A percentile compares a stretch with the other conserved stretches of the same genome.
Conservation (phyloP, 1,140 invertebrate genomes). For the Philaenus spumarius region DNA sequence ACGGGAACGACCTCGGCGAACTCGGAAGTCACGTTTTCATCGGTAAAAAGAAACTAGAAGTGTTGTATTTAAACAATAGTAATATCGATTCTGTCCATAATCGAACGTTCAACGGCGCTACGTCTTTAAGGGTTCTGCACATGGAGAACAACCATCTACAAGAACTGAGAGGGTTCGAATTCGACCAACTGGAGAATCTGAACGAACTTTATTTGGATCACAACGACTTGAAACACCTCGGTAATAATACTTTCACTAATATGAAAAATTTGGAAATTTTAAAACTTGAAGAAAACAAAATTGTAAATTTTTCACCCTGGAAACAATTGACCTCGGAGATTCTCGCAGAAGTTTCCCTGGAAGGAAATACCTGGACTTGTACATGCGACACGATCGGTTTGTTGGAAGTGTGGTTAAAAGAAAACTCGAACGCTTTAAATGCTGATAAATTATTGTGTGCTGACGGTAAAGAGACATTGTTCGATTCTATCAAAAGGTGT, state of each 20-base stretch:
- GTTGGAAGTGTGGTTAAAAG: constrained; percentile 56
- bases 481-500: constrained; percentile 53
- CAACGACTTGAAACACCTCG: constrained; percentile 42
- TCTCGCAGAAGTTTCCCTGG: constrained; percentile 52
- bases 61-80: constrained; percentile 45
- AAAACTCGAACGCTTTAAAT: constrained; percentile 47
- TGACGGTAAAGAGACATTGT: constrained; percentile 45
- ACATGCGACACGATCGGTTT: constrained; percentile 57
- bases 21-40: constrained; percentile 48
- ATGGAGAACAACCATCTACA: constrained; percentile 45
- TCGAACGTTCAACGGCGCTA: constrained; percentile 49
- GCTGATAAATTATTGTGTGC: constrained; percentile 52
- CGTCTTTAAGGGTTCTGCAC: constrained; percentile 42
- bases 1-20: constrained; percentile 45
- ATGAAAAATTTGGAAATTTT: constrained; percentile 43
- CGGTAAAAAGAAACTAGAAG: constrained; percentile 46
- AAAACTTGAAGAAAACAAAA: constrained; percentile 44
- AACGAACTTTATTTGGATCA: constrained; percentile 46
- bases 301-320: constrained; percentile 49
- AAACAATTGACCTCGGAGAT: constrained; percentile 47
- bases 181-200: constrained; percentile 43
- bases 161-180: constrained; percentile 45
- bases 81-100: constrained; percentile 45
- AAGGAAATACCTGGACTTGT: constrained; percentile 66
- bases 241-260: constrained; percentile 43